A percentile compares a stretch with the other conserved stretches of the same genome.
phyloP scores from a whole-genome alignment of 2,113 vertebrate genomes.

The Neoarius graeffei region DNA sequence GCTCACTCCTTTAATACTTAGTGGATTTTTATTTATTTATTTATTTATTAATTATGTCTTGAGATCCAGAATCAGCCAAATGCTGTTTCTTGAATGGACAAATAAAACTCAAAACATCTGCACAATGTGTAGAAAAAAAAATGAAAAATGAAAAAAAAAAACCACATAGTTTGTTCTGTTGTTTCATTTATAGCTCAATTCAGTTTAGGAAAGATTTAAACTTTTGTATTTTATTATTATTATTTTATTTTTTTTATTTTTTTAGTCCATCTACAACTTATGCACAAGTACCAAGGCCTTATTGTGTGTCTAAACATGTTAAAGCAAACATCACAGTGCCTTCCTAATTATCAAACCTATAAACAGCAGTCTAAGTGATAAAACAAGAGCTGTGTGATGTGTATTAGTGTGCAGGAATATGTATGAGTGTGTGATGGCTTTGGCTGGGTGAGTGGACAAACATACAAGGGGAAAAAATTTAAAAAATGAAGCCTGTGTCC shows the following conservation, averaged over 20 bases:
- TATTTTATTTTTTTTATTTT: no score
- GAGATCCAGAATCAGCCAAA: background rate
- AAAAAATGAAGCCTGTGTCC: conserved; percentile 63
- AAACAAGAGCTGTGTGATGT: conserved; percentile 10
- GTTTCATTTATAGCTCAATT: no score
- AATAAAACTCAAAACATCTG: background rate
- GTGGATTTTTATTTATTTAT: background rate
- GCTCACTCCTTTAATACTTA: background rate
- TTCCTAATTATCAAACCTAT: conserved; percentile 6
- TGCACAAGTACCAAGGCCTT: no score
- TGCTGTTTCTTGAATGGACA: background rate
- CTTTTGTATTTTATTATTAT: no score
- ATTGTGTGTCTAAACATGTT: no score
- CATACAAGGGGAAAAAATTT: no score
- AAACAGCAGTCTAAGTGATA: background rate
- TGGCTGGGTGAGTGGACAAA: conserved; percentile 56
- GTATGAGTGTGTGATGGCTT: conserved; percentile 26
- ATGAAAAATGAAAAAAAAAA: background rate
- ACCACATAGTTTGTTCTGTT: background rate
- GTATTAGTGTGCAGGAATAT: conserved; percentile 12
- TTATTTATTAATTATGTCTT: background rate
- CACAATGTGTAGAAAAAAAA: background rate
- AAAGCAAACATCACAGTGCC: background rate
- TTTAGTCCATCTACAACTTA: no score
- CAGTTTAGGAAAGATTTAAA: no score